Conservation (phyloP, 2,113 vertebrate species). For the Microcebus jonahi region DNA sequence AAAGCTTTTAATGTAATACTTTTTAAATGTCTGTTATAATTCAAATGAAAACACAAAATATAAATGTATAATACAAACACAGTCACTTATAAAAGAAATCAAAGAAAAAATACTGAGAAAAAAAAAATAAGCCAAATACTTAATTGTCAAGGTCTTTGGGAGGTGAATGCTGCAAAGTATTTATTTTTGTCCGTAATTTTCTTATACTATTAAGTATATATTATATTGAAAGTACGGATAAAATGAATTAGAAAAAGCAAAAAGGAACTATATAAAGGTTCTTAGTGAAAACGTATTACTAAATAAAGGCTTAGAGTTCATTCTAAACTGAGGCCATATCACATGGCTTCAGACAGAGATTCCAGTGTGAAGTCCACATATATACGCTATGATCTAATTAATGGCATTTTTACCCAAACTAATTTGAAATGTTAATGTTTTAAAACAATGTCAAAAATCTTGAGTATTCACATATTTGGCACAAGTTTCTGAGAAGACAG, state of each 20-base stretch:
- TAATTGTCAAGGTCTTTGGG: background rate
- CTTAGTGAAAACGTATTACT: background rate
- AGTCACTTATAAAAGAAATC: background rate
- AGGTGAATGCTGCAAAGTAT: background rate
- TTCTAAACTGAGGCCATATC: background rate
- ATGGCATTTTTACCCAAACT: background rate
- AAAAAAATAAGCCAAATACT: background rate
- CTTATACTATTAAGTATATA: background rate
- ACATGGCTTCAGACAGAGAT: background rate
- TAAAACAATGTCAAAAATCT: slow-evolving; percentile 57
- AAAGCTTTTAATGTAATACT: background rate
- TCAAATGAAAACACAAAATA: background rate
- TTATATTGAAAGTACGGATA: background rate
- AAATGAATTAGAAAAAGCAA: background rate
- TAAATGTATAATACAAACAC: background rate
- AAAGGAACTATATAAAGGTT: background rate
- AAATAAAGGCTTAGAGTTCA: background rate
- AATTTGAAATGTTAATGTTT: slow-evolving; percentile 38
- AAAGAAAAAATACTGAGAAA: background rate
- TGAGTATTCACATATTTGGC: slow-evolving; percentile 8
- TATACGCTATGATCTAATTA: background rate
- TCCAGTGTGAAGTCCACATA: background rate
- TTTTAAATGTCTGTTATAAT: background rate
- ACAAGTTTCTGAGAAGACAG: background rate
- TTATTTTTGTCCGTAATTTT: slow-evolving; percentile 19